phyloP scores from a whole-genome alignment of 2,113 vertebrate genomes.

The Jaculus jaculus region DNA sequence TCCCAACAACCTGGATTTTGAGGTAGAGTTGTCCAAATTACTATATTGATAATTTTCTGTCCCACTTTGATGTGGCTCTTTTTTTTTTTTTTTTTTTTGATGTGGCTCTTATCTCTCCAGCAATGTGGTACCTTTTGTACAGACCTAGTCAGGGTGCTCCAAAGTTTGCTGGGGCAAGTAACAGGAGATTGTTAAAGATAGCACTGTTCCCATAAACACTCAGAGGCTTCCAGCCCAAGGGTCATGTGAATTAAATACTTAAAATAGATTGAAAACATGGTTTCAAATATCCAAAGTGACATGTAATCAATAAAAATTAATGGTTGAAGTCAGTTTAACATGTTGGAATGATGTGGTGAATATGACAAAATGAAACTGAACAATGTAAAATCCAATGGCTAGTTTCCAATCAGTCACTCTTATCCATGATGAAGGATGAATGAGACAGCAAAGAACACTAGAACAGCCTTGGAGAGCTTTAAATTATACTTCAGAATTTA shows the following conservation, averaged over 20 bases:
- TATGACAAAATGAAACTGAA: background rate
- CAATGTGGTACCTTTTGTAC: background rate
- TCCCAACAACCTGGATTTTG: background rate
- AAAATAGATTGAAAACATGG: background rate
- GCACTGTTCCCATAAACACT: no score
- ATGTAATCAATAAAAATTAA: constrained; percentile 1
- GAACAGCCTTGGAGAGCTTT: background rate
- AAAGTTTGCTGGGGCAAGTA: background rate
- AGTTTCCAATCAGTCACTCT: background rate
- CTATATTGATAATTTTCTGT: background rate
- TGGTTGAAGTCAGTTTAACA: background rate
- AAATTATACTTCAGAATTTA: background rate
- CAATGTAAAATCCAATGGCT: background rate
- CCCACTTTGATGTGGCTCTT: background rate
- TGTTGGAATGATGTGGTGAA: background rate
- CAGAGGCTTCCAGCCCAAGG: background rate
- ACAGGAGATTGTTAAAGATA: background rate
- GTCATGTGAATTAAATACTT: background rate
- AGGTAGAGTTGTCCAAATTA: rapidly evolving
- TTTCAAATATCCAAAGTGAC: background rate
- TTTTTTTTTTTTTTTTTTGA: no score
- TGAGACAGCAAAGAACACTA: background rate
- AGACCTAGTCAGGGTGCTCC: background rate
- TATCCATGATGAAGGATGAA: background rate
- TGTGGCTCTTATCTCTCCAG: background rate